Percentiles rank a stretch among this genome's conserved stretches.
Conservation (phyloP, 2,888 invertebrate species). For the Ophion slaviceki region DNA sequence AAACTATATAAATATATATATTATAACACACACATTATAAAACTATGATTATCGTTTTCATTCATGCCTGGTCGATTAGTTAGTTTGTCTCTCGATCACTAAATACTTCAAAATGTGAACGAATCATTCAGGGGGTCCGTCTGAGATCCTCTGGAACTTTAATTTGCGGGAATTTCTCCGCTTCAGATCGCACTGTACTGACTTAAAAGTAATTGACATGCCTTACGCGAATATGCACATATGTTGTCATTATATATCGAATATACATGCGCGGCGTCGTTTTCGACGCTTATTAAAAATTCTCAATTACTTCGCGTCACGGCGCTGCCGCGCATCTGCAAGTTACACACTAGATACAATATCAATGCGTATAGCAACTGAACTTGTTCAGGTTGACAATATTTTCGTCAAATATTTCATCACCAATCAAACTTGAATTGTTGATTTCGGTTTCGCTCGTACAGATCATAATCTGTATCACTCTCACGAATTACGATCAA, state of each 20-base stretch:
- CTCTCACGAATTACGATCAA: neutral
- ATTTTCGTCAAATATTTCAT: neutral
- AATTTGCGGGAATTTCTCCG: neutral
- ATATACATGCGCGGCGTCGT: neutral
- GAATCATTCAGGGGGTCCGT: too few relatives aligned
- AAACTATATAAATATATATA: too few relatives aligned
- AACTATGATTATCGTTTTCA: too few relatives aligned
- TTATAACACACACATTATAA: too few relatives aligned
- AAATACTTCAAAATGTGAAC: neutral
- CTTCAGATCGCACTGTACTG: conserved; percentile 19
- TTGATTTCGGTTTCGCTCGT: conserved; percentile 1
- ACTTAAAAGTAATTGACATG: neutral
- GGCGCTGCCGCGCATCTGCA: neutral
- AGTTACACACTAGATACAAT: neutral
- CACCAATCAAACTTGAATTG: neutral
- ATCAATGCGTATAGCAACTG: neutral
- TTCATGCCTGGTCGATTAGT: too few relatives aligned
- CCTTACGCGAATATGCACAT: neutral
- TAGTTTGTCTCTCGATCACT: too few relatives aligned
- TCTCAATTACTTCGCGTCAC: neutral
- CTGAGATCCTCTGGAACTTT: neutral
- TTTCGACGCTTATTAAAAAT: neutral
- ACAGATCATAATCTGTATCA: conserved; percentile 12
- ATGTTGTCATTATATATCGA: neutral
- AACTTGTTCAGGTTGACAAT: conserved; percentile 20